Evolutionary conservation across 2,113 vertebrate genomes (phyloP).

Genomic region (Amphilophus citrinellus): DNA sequence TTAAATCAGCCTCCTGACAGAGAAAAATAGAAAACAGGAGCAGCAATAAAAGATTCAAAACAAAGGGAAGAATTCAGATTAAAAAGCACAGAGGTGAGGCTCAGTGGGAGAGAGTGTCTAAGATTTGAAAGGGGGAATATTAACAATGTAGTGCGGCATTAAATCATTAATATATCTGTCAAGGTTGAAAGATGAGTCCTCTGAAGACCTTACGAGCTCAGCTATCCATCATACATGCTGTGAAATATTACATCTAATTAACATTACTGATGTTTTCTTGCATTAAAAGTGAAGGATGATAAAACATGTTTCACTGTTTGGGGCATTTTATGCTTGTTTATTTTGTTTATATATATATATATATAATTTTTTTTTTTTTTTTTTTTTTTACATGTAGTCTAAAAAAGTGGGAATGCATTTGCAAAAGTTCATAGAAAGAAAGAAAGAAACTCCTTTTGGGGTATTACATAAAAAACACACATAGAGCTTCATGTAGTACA

Average conservation of each 20-base stretch:
- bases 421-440: not conserved
- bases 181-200: conserved; percentile 29
- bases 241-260: conserved; percentile 39
- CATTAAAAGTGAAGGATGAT: not conserved
- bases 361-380: accelerated
- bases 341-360: too few species aligned
- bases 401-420: not conserved
- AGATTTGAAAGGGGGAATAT: conserved; percentile 14
- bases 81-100: conserved; percentile 23
- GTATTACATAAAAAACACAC: not conserved
- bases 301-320: not conserved
- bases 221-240: conserved; percentile 18
- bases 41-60: not conserved
- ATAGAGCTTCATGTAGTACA: not conserved
- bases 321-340: conserved; percentile 14
- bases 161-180: conserved; percentile 32
- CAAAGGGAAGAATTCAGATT: conserved; percentile 14
- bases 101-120: not conserved
- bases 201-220: not conserved
- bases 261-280: conserved; percentile 4
- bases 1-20: conserved; percentile 10
- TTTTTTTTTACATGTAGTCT: not conserved
- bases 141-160: conserved; percentile 17
- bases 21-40: not conserved
- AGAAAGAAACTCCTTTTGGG: not conserved